Evolutionary conservation across 1,140 invertebrate species (phyloP), one percentile per base, ranked within the genome.

Genomic region (Probaryconus sp.): DNA sequence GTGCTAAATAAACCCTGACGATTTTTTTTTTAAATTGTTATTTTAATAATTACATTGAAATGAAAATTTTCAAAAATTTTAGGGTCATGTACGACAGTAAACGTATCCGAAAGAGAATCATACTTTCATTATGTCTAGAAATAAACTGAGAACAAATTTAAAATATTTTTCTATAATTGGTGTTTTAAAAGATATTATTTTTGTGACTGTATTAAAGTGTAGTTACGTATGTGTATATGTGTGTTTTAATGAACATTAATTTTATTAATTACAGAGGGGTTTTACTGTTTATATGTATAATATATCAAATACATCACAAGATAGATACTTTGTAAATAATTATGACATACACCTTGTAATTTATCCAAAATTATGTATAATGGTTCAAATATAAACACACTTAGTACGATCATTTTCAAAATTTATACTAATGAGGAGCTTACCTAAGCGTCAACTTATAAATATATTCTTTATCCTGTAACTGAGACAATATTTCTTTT

Each of bases 321-420:
- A 60, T 4, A 58, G n/a, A n/a, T n/a, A n/a, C n/a, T 35, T 16
- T 21, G 24, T 20, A 11, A 30, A 50, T 43, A n/a, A 17, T 33
- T 26, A 0, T 11, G 43, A 42, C 11, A 33, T 18, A 30, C 17
- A 31, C 26, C 48, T 58, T 43, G 37, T 50, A 33, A 50, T 48
- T 9, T 35, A 31, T 68, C 58, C 17, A 20, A n/a, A 56, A 1
- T 18, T 14, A 47, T 5, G 18, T 53, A 16, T 37, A 42, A 7
- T 67, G 63, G 63, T 67, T 67, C 50, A 67, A 67, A 67, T 67
- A 67, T 67, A 67, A 67, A 56, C 50, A 67, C 33, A 14, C 35
- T 5, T 11, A 2, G 26, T 24, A 40, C 7, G 16, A 10, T 31
- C 13, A 20, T 35, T 38, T 14, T 9, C 9, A 14, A 28, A 14